phyloP scores from a whole-genome alignment of 2,888 invertebrate genomes.

The Lochmaea capreae region DNA sequence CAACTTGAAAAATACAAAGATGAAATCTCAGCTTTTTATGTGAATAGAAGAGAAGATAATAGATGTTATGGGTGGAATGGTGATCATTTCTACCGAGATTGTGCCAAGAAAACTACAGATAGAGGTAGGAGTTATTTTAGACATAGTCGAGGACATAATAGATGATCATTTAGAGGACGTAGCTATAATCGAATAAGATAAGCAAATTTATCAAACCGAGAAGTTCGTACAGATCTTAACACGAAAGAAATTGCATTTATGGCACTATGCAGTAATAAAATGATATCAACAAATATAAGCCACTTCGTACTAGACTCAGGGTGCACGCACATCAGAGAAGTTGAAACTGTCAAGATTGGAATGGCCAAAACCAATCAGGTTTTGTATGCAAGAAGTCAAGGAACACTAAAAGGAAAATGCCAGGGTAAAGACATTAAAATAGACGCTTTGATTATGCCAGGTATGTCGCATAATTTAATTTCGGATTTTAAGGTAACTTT shows the following conservation, averaged over 20 bases:
- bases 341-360: slow-evolving; percentile 2
- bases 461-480: background rate
- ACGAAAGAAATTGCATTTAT: background rate
- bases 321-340: background rate
- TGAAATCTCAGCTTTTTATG: too few relatives aligned
- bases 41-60: too few relatives aligned
- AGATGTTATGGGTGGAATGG: background rate
- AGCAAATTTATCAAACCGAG: background rate
- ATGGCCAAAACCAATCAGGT: slow-evolving; percentile 19
- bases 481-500: background rate
- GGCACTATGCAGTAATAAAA: slow-evolving; percentile 9
- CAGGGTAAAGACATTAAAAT: slow-evolving; percentile 22
- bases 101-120: background rate
- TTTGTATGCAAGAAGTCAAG: slow-evolving; percentile 41
- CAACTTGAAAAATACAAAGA: too few relatives aligned
- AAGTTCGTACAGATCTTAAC: background rate
- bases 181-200: background rate
- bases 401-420: slow-evolving; percentile 39
- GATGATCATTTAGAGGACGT: background rate
- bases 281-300: too few relatives aligned
- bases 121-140: background rate
- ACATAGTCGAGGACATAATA: too few relatives aligned
- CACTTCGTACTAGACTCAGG: too few relatives aligned
- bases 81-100: slow-evolving; percentile 1
- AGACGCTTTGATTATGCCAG: background rate